Conservation (phyloP, 2,113 vertebrate species). For the Oenanthe oenanthe region DNA sequence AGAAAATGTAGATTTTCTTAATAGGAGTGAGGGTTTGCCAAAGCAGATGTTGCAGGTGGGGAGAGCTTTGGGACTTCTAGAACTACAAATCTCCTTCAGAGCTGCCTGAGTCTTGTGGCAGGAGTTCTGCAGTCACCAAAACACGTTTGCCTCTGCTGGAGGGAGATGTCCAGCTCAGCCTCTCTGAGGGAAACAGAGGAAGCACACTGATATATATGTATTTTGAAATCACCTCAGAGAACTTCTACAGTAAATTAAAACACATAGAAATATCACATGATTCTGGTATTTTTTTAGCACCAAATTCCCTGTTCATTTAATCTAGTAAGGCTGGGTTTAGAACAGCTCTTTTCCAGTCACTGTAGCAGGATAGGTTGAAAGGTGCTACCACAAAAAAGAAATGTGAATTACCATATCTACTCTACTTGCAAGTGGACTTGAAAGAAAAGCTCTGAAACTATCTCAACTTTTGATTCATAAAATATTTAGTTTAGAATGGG, state of each 20-base stretch:
- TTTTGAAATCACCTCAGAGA: background rate
- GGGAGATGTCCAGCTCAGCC: background rate
- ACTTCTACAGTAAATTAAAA: background rate
- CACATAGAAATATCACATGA: background rate
- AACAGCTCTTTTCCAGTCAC: background rate
- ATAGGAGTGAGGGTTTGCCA: background rate
- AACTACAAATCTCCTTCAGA: background rate
- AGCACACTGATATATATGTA: background rate
- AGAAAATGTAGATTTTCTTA: background rate
- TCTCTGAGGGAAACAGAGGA: background rate
- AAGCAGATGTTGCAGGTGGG: background rate
- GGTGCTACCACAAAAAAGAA: background rate
- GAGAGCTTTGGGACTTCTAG: background rate
- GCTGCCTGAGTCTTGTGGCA: background rate
- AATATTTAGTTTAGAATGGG: background rate
- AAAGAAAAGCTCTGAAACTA: background rate
- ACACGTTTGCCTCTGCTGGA: accelerated
- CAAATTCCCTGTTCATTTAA: background rate
- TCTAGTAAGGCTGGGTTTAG: background rate
- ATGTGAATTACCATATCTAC: background rate
- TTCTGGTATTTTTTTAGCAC: background rate
- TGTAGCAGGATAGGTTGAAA: background rate
- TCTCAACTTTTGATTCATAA: background rate
- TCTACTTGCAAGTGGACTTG: background rate
- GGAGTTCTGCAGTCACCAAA: background rate